Evolutionary conservation across 2,888 invertebrate genomes (phyloP).

Genomic region (Drosophila helvetica): DNA sequence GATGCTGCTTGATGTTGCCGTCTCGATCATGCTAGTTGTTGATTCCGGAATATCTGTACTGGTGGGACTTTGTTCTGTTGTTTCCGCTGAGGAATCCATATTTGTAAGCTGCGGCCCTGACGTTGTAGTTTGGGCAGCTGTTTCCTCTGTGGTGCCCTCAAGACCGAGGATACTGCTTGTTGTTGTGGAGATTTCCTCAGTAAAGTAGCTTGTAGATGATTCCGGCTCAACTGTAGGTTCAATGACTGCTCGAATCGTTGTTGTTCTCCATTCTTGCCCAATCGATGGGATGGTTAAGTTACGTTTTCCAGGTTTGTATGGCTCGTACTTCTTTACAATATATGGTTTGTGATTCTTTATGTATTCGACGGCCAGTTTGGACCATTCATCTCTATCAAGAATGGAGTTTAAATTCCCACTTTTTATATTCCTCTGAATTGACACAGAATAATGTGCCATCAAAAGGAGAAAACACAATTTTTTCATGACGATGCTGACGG

Average conservation of each 20-base stretch:
- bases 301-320: constrained; percentile 54
- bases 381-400: constrained; percentile 55
- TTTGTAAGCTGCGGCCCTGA: background rate
- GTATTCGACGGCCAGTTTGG: constrained; percentile 53
- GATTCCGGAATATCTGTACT: background rate
- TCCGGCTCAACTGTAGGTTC: constrained; percentile 4
- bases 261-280: background rate
- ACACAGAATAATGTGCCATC: constrained; percentile 7
- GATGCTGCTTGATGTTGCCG: background rate
- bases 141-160: background rate
- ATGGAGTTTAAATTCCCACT: constrained; percentile 36
- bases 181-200: background rate
- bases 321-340: constrained; percentile 54
- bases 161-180: background rate
- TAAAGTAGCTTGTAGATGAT: background rate
- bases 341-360: constrained; percentile 55
- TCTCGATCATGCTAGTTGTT: background rate
- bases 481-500: constrained; percentile 44
- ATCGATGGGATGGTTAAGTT: constrained; percentile 5
- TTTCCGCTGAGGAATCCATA: background rate
- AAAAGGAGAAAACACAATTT: constrained; percentile 20
- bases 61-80: constrained; percentile 1
- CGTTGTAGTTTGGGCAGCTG: background rate
- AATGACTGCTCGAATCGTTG: background rate
- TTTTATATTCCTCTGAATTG: background rate